Evolutionary conservation across 2,113 vertebrate genomes (phyloP).

Genomic region (Pachyramphus minor): DNA sequence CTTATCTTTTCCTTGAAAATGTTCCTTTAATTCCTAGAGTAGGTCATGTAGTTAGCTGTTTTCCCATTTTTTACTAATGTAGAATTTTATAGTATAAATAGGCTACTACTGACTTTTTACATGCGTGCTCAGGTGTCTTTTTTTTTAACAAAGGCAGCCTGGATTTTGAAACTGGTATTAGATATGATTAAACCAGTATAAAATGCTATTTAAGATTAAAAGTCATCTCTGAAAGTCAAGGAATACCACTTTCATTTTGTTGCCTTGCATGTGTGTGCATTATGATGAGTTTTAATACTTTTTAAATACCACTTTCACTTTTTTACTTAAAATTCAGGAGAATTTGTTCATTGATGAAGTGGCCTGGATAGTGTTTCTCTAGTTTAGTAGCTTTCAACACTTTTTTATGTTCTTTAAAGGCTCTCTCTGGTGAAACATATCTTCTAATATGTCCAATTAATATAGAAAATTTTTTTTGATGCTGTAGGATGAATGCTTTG

Average conservation of each 20-base stretch:
- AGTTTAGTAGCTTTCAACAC: neutral
- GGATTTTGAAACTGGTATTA: neutral
- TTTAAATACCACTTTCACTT: neutral
- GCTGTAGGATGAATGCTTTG: neutral
- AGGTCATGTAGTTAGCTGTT: neutral
- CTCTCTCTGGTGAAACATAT: neutral
- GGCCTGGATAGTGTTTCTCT: neutral
- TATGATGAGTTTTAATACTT: neutral
- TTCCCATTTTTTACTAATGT: neutral
- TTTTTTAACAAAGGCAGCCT: neutral
- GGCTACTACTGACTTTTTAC: neutral
- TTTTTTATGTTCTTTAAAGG: neutral
- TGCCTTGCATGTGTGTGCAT: neutral
- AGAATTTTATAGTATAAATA: neutral
- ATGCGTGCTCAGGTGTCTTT: fast-evolving
- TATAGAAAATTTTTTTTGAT: neutral
- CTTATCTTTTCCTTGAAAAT: neutral
- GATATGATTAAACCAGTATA: neutral
- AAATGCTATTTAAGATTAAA: neutral
- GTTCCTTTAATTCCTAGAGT: neutral
- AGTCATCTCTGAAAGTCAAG: neutral
- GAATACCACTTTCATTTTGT: neutral
- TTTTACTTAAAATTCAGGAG: neutral
- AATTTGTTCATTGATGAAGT: neutral
- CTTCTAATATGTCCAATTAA: neutral